Base-by-base conservation (phyloP, 2,888 invertebrate species). In the Cremastinae sp. region DNA sequence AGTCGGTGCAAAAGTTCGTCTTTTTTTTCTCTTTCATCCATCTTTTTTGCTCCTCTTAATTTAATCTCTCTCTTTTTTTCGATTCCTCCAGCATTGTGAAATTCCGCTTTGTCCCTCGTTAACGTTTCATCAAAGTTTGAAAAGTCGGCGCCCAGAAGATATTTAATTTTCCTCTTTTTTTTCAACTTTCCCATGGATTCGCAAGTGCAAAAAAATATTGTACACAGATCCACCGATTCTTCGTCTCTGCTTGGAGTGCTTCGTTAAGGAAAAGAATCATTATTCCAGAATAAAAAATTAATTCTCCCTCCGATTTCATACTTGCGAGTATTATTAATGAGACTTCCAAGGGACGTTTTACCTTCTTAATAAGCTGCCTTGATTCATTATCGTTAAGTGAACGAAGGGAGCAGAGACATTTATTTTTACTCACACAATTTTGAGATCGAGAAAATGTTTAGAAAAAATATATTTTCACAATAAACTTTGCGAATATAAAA, bases 11-110 rank as follows among this genome's bases (percentile, higher is more conserved):
- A 43, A 56, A 64, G 12, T 39, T 10, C 45, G 39, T 28, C 39
- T 51, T 12, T 49, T 41, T 41, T 64, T 22, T 53, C 37, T 64
- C 14, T 41, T 16, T 14, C 16, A 4, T n/a, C 37, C 12, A 10
- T 49, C 59, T 12, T 22, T 66, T 12, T 12, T 18, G 41, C 20
- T 53, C 9, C 37, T 65, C 45, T 43, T 45, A 49, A 51, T 14
- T 20, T 47, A 14, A 41, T 51, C 22, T 12, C 9, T 55, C 61
- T 41, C 20, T 70, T 1, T 12, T 20, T 28, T 61, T 43, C 53
- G 14, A 59, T 68, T 62, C 59, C 35, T 68, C 22, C 28, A 51
- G 39, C 70, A 70, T 75, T 70, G 74, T 70, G 28, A 56, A 64
- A 47, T n/a, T 14, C 35, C 74, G 16, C 65, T 70, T 70, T 75